phyloP scores from a whole-genome alignment of 2,113 vertebrate species.

The Chaetorhynchus papuensis region DNA sequence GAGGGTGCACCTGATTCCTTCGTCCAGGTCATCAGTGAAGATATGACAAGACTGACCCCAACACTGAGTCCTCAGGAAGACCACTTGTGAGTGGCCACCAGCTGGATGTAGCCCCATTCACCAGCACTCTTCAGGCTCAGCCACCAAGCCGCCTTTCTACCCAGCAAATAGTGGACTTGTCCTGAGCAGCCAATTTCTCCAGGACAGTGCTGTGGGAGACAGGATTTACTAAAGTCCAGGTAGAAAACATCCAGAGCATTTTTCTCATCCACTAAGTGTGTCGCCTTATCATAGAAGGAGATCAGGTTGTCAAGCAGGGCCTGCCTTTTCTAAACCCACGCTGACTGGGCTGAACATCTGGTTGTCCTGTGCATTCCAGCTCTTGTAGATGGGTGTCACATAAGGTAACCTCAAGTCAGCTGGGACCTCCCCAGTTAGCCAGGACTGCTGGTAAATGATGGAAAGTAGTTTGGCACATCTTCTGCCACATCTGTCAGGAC shows the following conservation, averaged over 20 bases:
- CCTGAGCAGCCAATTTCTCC: background rate
- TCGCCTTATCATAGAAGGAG: background rate
- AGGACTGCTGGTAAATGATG: background rate
- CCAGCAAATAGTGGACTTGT: background rate
- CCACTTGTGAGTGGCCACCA: background rate
- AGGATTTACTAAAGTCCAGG: background rate
- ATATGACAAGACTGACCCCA: background rate
- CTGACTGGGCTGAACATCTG: background rate
- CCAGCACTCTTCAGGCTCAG: background rate
- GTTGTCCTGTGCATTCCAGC: fast-evolving
- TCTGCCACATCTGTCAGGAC: background rate
- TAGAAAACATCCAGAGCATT: background rate
- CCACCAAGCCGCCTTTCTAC: background rate
- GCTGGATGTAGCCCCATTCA: background rate
- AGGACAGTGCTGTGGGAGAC: background rate
- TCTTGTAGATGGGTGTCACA: background rate
- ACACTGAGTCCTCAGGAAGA: background rate
- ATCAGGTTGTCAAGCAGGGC: background rate
- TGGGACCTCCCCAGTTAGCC: background rate
- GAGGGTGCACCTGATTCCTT: background rate
- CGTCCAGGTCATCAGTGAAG: too few species aligned
- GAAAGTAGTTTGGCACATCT: background rate
- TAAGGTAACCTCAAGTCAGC: fast-evolving
- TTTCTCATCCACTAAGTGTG: background rate
- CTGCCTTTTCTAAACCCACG: background rate